These are phyloP conservation scores for Drosophila sturtevanti DNA, from an alignment of 1,140 invertebrate species.

Conservation along the genomic window DNA sequence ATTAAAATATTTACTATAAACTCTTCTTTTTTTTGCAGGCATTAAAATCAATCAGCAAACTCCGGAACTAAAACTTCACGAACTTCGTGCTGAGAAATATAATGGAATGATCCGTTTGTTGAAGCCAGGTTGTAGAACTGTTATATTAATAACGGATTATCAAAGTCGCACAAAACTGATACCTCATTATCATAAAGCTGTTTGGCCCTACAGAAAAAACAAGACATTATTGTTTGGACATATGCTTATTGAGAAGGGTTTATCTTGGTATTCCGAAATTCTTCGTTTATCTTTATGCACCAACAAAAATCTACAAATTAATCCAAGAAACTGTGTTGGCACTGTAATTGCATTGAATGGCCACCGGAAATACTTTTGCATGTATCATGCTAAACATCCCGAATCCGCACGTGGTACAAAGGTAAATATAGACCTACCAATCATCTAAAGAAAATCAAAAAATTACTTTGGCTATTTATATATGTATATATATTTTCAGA, in stretches of 20 bases:
- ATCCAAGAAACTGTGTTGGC: slow-evolving; percentile 98
- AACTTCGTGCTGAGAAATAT: slow-evolving; percentile 96
- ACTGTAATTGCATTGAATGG: slow-evolving; percentile 98
- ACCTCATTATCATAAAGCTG: slow-evolving; percentile 94
- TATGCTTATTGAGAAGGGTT: slow-evolving; percentile 94
- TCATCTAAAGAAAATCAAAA: background rate
- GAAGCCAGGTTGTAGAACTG: slow-evolving; percentile 97
- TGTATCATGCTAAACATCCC: slow-evolving; percentile 97
- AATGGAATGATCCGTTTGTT: slow-evolving; percentile 95
- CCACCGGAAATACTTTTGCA: slow-evolving; percentile 98
- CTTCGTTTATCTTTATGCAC: slow-evolving; percentile 92
- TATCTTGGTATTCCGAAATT: slow-evolving; percentile 96
- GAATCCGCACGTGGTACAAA: slow-evolving; percentile 85
- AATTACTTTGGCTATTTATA: too few species aligned
- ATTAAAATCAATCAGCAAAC: slow-evolving; percentile 40
- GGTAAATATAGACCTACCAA: slow-evolving; percentile 72
- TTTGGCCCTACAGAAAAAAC: slow-evolving; percentile 98
- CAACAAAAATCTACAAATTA: slow-evolving; percentile 93
- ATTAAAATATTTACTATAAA: too few species aligned
- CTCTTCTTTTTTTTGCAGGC: slow-evolving; percentile 14
- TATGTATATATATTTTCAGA: slow-evolving; percentile 83
- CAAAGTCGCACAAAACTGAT: slow-evolving; percentile 93
- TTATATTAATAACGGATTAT: slow-evolving; percentile 94
- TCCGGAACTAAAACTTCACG: slow-evolving; percentile 91
- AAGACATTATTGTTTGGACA: slow-evolving; percentile 97